phyloP scores from a whole-genome alignment of 2,797 vertebrate species.

The Eidolon dupreanum region DNA sequence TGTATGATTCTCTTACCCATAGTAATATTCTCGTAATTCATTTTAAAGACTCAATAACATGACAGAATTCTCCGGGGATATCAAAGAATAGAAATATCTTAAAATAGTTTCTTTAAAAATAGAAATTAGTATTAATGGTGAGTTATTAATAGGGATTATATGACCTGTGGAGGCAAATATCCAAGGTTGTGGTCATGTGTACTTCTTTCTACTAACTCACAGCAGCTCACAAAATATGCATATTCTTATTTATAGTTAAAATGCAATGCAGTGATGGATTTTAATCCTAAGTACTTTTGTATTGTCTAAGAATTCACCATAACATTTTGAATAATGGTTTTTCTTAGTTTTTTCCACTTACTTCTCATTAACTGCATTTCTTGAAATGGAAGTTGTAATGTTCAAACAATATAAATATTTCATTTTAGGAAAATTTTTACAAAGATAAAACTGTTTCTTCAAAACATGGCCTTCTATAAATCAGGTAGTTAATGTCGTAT shows the following conservation, averaged over 20 bases:
- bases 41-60: background rate
- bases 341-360: background rate
- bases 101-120: background rate
- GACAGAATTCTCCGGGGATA: background rate
- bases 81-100: background rate
- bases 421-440: background rate
- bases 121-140: background rate
- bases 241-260: background rate
- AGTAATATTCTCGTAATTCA: background rate
- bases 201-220: background rate
- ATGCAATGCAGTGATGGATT: background rate
- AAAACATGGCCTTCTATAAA: background rate
- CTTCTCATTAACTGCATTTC: background rate
- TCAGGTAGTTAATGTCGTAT: background rate
- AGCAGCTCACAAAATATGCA: background rate
- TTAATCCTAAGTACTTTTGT: background rate
- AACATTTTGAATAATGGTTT: background rate
- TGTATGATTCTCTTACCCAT: background rate
- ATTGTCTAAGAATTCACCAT: background rate
- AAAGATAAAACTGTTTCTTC: background rate
- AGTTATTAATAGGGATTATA: background rate
- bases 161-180: background rate
- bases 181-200: background rate
- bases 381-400: background rate
- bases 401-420: background rate